Conservation (phyloP, 2,113 vertebrate species). For the Pavo muticus region DNA sequence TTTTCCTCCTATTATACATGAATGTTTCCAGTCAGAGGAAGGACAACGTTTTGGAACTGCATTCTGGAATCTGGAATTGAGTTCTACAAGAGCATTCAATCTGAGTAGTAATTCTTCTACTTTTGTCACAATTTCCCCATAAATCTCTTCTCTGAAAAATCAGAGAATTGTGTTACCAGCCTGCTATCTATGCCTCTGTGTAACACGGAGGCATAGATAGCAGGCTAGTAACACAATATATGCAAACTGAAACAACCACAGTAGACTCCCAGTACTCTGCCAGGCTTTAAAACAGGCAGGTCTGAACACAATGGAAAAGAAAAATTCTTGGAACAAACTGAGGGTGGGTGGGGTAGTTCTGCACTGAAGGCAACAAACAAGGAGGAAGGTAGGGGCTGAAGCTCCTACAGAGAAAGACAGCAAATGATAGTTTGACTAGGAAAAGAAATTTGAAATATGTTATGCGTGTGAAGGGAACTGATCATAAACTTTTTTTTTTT, state of each 20-base stretch:
- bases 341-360: background rate
- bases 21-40: background rate
- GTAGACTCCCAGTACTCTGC: background rate
- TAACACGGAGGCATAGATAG: rapidly evolving
- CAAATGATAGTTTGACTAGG: background rate
- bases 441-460: rapidly evolving
- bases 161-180: background rate
- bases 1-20: background rate
- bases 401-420: background rate
- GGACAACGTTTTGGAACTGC: background rate
- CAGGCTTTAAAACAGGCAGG: background rate
- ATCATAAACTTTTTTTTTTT: background rate
- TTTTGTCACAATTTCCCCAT: background rate
- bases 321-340: background rate
- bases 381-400: background rate
- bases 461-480: background rate
- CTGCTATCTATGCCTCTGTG: too few relatives aligned
- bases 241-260: background rate
- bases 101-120: background rate
- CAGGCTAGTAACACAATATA: background rate
- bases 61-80: background rate
- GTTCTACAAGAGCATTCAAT: background rate
- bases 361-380: background rate
- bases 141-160: background rate
- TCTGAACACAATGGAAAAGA: background rate